Conservation (phyloP, 2,888 invertebrate species). For the Drosophila limbata region DNA sequence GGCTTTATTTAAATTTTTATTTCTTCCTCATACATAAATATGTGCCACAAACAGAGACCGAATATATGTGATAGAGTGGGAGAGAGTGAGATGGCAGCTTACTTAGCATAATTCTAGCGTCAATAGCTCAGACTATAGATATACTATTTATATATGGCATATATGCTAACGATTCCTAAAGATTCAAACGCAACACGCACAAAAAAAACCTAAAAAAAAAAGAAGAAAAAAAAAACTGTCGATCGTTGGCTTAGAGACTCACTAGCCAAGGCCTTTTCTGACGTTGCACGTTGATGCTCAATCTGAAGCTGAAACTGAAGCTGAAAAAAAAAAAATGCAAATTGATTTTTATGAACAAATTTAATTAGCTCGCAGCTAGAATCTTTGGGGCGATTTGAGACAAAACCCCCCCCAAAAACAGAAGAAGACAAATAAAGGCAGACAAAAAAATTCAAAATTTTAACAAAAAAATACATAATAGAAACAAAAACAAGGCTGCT, state of each 20-base stretch:
- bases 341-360: constrained; percentile 81
- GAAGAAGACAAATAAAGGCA: constrained; percentile 6
- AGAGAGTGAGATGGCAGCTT: constrained; percentile 10
- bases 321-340: constrained; percentile 64
- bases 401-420: constrained; percentile 16
- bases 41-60: constrained; percentile 58
- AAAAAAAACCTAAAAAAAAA: constrained; percentile 22
- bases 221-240: constrained; percentile 39
- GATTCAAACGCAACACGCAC: constrained; percentile 45
- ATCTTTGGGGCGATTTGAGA: constrained; percentile 43
- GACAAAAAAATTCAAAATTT: constrained; percentile 2
- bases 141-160: constrained; percentile 34
- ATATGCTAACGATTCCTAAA: constrained; percentile 57
- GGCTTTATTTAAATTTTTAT: constrained; percentile 78
- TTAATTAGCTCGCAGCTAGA: constrained; percentile 82
- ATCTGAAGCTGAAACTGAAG: neutral
- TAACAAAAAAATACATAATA: constrained; percentile 16
- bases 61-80: neutral
- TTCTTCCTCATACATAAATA: constrained; percentile 82
- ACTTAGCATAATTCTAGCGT: constrained; percentile 76
- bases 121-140: constrained; percentile 50
- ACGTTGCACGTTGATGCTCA: constrained; percentile 62
- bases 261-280: constrained; percentile 77
- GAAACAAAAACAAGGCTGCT: constrained; percentile 37
- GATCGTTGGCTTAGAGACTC: constrained; percentile 49